Evolutionary conservation across 2,113 vertebrate genomes (phyloP).

Genomic region (Trogon melanurus): DNA sequence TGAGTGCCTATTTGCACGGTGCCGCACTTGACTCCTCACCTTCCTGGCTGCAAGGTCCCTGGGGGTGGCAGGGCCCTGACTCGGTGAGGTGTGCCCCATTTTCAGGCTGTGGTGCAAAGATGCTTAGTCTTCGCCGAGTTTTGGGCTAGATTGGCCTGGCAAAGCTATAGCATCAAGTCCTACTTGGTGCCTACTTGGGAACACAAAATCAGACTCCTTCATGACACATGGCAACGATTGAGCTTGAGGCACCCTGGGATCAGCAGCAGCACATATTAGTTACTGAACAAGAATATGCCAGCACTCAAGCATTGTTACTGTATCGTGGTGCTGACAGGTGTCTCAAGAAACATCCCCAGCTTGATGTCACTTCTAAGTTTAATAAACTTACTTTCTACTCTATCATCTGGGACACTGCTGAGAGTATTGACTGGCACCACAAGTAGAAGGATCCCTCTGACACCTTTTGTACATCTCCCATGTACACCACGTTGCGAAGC

Average conservation of each 20-base stretch:
- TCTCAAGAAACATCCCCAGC: not conserved
- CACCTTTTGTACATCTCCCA: not conserved
- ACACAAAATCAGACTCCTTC: not conserved
- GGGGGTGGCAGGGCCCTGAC: not conserved
- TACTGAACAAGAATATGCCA: not conserved
- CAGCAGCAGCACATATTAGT: not conserved
- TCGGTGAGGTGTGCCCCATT: rapidly evolving
- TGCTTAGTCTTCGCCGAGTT: rapidly evolving
- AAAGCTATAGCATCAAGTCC: not conserved
- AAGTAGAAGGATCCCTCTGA: not conserved
- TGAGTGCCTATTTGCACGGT: rapidly evolving
- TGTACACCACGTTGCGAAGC: not conserved
- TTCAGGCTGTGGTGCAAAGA: not conserved
- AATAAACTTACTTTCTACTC: not conserved
- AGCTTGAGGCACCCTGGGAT: not conserved
- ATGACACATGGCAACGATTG: not conserved
- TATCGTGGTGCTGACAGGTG: not conserved
- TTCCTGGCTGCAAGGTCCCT: not conserved
- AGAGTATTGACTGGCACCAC: not conserved
- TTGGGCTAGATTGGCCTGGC: not conserved
- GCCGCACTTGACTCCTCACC: not conserved
- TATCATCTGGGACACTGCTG: not conserved
- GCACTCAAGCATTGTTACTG: not conserved
- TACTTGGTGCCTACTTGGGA: not conserved
- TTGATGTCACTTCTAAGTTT: not conserved